Base-by-base conservation (phyloP, 2,888 invertebrate genomes). In the Spilarctia lutea region DNA sequence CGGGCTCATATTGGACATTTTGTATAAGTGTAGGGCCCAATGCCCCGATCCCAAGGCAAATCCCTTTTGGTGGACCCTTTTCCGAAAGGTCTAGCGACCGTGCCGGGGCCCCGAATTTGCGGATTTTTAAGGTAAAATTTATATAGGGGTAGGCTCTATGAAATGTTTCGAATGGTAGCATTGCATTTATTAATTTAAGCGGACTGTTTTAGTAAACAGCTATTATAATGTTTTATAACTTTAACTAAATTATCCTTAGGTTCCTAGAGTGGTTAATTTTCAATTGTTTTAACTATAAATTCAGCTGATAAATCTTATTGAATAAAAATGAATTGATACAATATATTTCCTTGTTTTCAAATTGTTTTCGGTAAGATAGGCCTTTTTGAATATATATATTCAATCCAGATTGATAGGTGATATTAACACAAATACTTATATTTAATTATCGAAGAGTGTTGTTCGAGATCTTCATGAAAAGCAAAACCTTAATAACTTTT, bases 71-170 rank as follows among this genome's bases (percentile, higher is more conserved):
- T 87, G 84, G 92, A 93, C 95, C 95, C 94, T 95, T 94, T 93
- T 92, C 86, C 91, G 90, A 91, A 92, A 93, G 93, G 94, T 93
- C 93, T 90, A 80, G 87, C 88, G 91, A 91, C 94, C 94, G 95
- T 94, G 93, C 94, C 93, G 83, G 88, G 88, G 91, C 87, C 91
- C 94, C 94, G 94, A 94, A 95, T 95, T 96, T 95, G 95, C 94
- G 95, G 95, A 96, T 96, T 96, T 96, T 96, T 96, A 95, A 96
- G 95, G 95, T 94, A 93, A 93, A 95, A 95, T 95, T 95, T 95
- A 95, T 95, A 94, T 92, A 93, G 92, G 91, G 90, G 88, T 88
- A 86, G 87, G 86, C 86, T 78, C 79, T 81, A 85, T 84, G 84
- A 85, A 81, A 80, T 87, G 89, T 87, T 86, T 86, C 81, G 79